phyloP scores from a whole-genome alignment of 1,140 invertebrate genomes.

The Agrypnia vestita region DNA sequence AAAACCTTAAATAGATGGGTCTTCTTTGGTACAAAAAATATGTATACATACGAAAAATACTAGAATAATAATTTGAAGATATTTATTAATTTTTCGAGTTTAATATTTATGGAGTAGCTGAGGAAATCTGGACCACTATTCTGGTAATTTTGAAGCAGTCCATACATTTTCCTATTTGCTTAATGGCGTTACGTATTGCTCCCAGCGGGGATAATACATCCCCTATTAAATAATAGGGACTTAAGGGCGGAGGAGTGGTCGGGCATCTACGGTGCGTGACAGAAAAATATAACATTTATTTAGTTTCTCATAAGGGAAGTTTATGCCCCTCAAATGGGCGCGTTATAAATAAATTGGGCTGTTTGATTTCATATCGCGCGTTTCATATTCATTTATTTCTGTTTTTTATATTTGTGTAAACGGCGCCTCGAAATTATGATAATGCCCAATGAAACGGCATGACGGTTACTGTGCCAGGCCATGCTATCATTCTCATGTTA shows the following conservation, averaged over 20 bases:
- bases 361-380: slow-evolving; percentile 61
- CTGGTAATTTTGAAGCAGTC: slow-evolving; percentile 41
- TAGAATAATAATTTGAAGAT: too few species aligned
- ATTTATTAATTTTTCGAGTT: background rate
- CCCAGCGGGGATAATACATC: slow-evolving; percentile 51
- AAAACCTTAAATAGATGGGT: too few species aligned
- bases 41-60: too few species aligned
- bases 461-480: slow-evolving; percentile 52
- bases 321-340: slow-evolving; percentile 61
- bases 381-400: slow-evolving; percentile 59
- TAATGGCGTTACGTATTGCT: slow-evolving; percentile 61
- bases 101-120: background rate
- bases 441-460: slow-evolving; percentile 43
- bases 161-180: slow-evolving; percentile 58
- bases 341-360: slow-evolving; percentile 61
- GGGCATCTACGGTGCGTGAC: slow-evolving; percentile 53
- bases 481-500: slow-evolving; percentile 51
- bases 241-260: slow-evolving; percentile 45
- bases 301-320: slow-evolving; percentile 56
- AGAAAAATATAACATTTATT: slow-evolving; percentile 61
- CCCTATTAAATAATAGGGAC: slow-evolving; percentile 60
- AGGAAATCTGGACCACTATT: slow-evolving; percentile 33
- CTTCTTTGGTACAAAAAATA: too few species aligned
- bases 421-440: slow-evolving; percentile 61
- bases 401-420: slow-evolving; percentile 61